Conservation (phyloP, 2,797 vertebrate genomes). For the Enteromius afrohamiltoni region DNA sequence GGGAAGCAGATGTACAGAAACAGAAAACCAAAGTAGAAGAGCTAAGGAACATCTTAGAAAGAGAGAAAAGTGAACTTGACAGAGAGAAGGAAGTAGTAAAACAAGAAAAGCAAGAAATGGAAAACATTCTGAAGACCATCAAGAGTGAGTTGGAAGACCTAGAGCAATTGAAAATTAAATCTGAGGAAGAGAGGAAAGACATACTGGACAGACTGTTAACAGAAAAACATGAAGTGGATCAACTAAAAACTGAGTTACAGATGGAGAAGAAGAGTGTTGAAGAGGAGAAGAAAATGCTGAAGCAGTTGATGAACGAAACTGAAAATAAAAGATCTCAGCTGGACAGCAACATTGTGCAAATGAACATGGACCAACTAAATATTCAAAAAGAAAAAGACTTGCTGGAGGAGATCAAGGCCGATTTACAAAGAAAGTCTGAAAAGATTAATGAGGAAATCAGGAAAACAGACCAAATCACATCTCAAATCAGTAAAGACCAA, state of each 20-base stretch:
- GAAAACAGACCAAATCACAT: background rate
- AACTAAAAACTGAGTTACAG: conserved; percentile 16
- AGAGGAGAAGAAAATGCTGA: conserved; percentile 21
- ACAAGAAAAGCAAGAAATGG: conserved; percentile 30
- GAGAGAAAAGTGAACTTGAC: conserved; percentile 26
- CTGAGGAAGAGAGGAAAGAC: conserved; percentile 34
- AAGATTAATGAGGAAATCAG: conserved; percentile 17
- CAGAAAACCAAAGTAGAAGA: conserved; percentile 27
- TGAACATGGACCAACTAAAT: conserved; percentile 17
- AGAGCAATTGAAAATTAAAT: conserved; percentile 29
- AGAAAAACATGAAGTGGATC: conserved; percentile 36
- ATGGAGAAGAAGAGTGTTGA: conserved; percentile 34
- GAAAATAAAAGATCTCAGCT: conserved; percentile 38
- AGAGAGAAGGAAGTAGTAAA: conserved; percentile 28
- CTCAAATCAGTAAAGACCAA: conserved; percentile 12
- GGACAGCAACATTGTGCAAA: conserved; percentile 18
- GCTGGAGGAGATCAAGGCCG: conserved; percentile 34
- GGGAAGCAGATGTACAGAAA: conserved; percentile 40
- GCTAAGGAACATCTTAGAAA: conserved; percentile 11
- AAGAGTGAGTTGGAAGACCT: conserved; percentile 16
- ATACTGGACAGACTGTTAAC: conserved; percentile 5
- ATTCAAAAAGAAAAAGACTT: conserved; percentile 32
- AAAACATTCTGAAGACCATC: conserved; percentile 16
- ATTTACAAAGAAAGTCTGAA: conserved; percentile 35
- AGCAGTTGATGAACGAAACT: conserved; percentile 21